Conservation (phyloP, 1,140 invertebrate genomes). For the Ceratitis capitata region DNA sequence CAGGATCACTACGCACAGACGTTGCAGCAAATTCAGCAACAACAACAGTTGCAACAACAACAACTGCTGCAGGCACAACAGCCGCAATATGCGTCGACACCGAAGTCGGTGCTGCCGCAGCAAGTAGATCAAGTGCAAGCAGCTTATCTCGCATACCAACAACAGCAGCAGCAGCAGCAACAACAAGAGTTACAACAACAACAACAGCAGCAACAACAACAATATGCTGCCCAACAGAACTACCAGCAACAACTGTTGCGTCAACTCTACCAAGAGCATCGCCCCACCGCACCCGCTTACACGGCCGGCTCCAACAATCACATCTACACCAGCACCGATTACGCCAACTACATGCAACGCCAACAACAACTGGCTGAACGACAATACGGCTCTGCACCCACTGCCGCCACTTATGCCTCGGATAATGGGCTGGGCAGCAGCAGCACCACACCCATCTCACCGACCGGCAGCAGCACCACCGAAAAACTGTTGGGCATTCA, state of each 20-base stretch:
- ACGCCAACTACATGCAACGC: conserved; percentile 26
- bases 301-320: background rate
- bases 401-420: background rate
- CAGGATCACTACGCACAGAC: conserved; percentile 38
- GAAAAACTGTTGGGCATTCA: conserved; percentile 46
- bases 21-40: conserved; percentile 43
- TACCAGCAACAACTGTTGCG: conserved; percentile 51
- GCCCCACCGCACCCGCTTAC: background rate
- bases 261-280: conserved; percentile 48
- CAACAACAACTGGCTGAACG: conserved; percentile 34
- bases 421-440: background rate
- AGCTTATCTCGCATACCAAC: conserved; percentile 53
- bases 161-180: conserved; percentile 45
- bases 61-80: conserved; percentile 3
- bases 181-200: conserved; percentile 53
- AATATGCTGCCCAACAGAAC: conserved; percentile 45
- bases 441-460: background rate
- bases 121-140: conserved; percentile 54
- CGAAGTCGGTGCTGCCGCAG: background rate
- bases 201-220: conserved; percentile 53
- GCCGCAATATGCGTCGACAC: conserved; percentile 10
- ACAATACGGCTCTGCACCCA: background rate
- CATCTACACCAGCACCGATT: background rate
- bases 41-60: conserved; percentile 41
- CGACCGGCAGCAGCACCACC: conserved; percentile 40